Evolutionary conservation across 2,113 vertebrate genomes (phyloP), one percentile per base, ranked within the genome.

Genomic region (Mustelus asterias): DNA sequence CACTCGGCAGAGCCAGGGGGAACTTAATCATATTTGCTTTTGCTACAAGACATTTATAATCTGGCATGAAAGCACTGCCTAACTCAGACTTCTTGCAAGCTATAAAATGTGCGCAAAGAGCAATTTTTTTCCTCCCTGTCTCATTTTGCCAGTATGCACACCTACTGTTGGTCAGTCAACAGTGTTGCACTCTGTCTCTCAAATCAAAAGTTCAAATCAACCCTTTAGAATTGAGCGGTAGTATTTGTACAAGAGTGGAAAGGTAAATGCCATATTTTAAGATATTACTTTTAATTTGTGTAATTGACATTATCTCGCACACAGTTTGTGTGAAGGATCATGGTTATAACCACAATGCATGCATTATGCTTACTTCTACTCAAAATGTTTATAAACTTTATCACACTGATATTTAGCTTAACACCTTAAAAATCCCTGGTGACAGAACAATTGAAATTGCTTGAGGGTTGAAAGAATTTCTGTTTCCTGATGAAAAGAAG

Each of bases 11-110:
- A n/a, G 13, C 8, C 29, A 60, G 26, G 58, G 26, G 58, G 24
- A n/a, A 60, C 88, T 92, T 83, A 83, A 83, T 92, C 88, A 92
- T 92, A 63, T 92, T 92, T 92, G 58, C 65, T 94, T 69, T 70
- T 94, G n/a, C 63, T 37, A n/a, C 65, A 29, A 29, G 93, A 48
- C 16, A 72, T 44, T 70, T 48, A 70, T 26, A 72, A 72, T 33
- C 67, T 41, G 41, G 65, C 67, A 33, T 20, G 29, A 22, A 72
- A 95, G 26, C 67, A 26, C 41, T 37, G 26, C 20, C 37, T 48
- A 72, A 95, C 20, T 72, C 67, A 48, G 67, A 94, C 60, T 29
- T 72, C 6, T 44, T 70, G 24, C 67, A 48, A 63, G 18, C 41
- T 70, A 7, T 65, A 37, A 95, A 95, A 83, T 63, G 76, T 80